Conservation (phyloP, 2,113 vertebrate genomes). For the Cariama cristata region DNA sequence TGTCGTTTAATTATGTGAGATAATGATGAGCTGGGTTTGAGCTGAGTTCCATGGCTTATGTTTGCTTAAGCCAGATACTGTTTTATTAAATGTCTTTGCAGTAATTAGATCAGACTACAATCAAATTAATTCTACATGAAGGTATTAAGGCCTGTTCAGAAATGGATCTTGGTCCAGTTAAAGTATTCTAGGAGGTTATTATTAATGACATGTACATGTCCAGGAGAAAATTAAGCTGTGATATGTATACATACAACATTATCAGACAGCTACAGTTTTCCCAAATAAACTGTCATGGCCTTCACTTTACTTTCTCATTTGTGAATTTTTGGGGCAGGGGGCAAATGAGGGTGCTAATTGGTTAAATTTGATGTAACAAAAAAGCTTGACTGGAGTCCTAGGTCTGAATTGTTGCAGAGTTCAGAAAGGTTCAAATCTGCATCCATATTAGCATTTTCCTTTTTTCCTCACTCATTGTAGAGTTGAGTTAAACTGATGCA, state of each 20-base stretch:
- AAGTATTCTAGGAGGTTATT: slow-evolving; percentile 47
- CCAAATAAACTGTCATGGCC: slow-evolving; percentile 76
- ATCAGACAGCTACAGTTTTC: slow-evolving; percentile 72
- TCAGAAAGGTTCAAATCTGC: not conserved
- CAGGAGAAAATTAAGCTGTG: slow-evolving; percentile 68
- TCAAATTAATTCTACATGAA: not conserved
- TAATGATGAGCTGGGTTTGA: not conserved
- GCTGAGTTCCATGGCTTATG: not conserved
- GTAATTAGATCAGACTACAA: not conserved
- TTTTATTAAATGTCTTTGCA: slow-evolving; percentile 25
- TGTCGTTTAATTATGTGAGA: not conserved
- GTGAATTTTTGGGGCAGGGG: not conserved
- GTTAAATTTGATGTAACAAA: not conserved
- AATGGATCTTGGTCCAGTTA: slow-evolving; percentile 53
- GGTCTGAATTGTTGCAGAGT: not conserved
- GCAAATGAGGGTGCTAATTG: not conserved
- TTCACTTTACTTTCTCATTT: slow-evolving; percentile 26
- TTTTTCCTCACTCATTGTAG: not conserved
- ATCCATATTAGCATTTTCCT: not conserved
- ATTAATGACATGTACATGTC: slow-evolving; percentile 52
- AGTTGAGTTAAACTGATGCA: not conserved
- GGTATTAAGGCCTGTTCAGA: slow-evolving; percentile 15
- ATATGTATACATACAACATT: slow-evolving; percentile 43
- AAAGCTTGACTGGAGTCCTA: not conserved
- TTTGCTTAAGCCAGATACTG: slow-evolving; percentile 46